phyloP scores from a whole-genome alignment of 2,888 invertebrate genomes.

The Lepidochrysops patricia region DNA sequence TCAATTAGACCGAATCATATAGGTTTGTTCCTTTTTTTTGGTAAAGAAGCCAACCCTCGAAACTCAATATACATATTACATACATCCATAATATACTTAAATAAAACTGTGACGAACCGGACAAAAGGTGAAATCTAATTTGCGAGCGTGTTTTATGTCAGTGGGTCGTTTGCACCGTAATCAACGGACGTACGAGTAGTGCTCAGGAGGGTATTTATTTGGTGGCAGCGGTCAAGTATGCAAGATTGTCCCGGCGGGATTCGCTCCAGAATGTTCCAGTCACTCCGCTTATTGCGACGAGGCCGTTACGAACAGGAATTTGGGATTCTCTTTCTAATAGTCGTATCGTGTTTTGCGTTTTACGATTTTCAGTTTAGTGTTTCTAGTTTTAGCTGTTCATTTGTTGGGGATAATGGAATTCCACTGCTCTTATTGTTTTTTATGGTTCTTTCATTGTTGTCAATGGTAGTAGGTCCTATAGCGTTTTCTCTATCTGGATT shows the following conservation, averaged over 20 bases:
- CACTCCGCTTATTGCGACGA: slow-evolving; percentile 69
- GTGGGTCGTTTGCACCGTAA: slow-evolving; percentile 24
- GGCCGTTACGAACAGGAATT: slow-evolving; percentile 47
- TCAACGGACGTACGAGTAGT: slow-evolving; percentile 28
- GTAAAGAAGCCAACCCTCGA: too few relatives aligned
- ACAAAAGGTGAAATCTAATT: not conserved
- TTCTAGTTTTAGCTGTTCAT: not conserved
- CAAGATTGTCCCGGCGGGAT: slow-evolving; percentile 60
- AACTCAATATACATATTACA: too few relatives aligned
- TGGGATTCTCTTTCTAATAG: slow-evolving; percentile 40
- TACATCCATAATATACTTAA: too few relatives aligned
- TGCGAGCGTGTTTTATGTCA: not conserved
- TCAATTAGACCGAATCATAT: too few relatives aligned
- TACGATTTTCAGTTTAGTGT: not conserved
- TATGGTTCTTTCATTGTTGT: not conserved
- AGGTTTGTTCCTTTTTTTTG: too few relatives aligned
- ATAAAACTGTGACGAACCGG: not conserved
- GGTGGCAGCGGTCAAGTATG: slow-evolving; percentile 41
- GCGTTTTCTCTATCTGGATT: too few relatives aligned
- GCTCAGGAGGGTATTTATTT: slow-evolving; percentile 24
- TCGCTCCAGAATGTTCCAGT: slow-evolving; percentile 61
- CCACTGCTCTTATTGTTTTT: too few relatives aligned
- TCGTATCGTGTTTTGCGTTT: not conserved
- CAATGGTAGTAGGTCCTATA: too few relatives aligned
- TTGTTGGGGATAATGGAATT: not conserved